Evolutionary conservation across 2,113 vertebrate species (phyloP), one percentile per base, ranked within the genome.

Genomic region (Gobiocypris rarus): DNA sequence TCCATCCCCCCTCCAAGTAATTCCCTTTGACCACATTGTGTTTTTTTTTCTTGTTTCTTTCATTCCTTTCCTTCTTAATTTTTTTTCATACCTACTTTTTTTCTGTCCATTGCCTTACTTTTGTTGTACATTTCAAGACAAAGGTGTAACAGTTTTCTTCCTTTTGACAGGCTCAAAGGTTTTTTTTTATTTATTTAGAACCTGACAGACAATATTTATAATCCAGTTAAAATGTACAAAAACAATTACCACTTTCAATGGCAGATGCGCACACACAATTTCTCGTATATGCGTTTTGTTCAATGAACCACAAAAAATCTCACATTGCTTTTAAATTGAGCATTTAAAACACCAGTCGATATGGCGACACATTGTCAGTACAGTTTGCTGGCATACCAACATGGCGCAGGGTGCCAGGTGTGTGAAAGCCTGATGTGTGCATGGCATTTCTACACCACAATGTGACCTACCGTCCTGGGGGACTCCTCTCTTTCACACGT

Each of bases 401-500:
- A 76, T 87, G 61, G 76, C 83, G 73, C 17, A 24, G 54, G 63
- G 82, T 85, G 80, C 84, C 86, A 90, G 89, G 87, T 90, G 82
- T 70, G 54, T 85, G 50, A 56, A 70, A 86, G 87, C 52, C 65
- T 83, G 83, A 81, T 77, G 85, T 83, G 70, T 83, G 74, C 77
- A 50, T 82, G 79, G 84, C 86, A 82, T 83, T 78, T 86, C 67
- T 65, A 54, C 59, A 41, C 84, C 56, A 76, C 61, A 50, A 75
- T 54, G 61, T 85, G 83, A 89, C 87, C 88, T 82, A 83, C 31
- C 79, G 78, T 78, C 88, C 70, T 34, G 59, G 83, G 81, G 87
- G 88, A 84, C 88, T 89, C 89, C 91, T 89, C 86, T 90, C 87
- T 94, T 93, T 90, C 93, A 92, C 79, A 73, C 38, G 0, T 85